Evolutionary conservation across 2,113 vertebrate species (phyloP).

Genomic region (Myanophis thanlyinensis): DNA sequence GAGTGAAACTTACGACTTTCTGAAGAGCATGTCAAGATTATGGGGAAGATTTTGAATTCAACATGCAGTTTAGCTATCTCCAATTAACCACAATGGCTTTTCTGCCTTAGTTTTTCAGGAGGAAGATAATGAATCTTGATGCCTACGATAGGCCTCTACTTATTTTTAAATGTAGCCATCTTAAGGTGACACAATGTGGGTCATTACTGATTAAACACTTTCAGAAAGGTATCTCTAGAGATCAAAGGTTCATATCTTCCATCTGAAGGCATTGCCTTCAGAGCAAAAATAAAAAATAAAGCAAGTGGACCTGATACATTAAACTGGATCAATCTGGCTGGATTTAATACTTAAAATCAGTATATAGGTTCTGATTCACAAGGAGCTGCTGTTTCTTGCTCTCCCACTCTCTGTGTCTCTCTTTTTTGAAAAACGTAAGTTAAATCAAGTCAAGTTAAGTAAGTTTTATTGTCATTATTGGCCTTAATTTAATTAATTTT

Average conservation of each 20-base stretch:
- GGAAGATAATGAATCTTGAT: conserved; percentile 62
- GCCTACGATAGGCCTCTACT: conserved; percentile 50
- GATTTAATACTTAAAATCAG: not conserved
- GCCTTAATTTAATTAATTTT: too few species aligned
- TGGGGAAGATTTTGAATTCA: conserved; percentile 16
- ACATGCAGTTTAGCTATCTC: not conserved
- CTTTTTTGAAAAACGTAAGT: too few species aligned
- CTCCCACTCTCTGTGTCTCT: too few species aligned
- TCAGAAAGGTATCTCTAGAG: conserved; percentile 58
- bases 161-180: conserved; percentile 62
- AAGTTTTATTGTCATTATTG: too few species aligned
- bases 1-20: not conserved
- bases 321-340: not conserved
- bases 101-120: conserved; percentile 58
- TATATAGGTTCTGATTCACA: not conserved
- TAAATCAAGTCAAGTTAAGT: too few species aligned
- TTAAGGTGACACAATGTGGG: conserved; percentile 52
- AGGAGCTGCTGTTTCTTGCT: not conserved
- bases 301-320: not conserved
- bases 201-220: conserved; percentile 60
- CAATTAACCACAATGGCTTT: not conserved
- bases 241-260: conserved; percentile 57
- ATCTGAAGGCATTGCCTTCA: conserved; percentile 49
- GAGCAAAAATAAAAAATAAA: not conserved
- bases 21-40: not conserved